phyloP scores from a whole-genome alignment of 2,888 invertebrate species.

The Trachelus stipa region DNA sequence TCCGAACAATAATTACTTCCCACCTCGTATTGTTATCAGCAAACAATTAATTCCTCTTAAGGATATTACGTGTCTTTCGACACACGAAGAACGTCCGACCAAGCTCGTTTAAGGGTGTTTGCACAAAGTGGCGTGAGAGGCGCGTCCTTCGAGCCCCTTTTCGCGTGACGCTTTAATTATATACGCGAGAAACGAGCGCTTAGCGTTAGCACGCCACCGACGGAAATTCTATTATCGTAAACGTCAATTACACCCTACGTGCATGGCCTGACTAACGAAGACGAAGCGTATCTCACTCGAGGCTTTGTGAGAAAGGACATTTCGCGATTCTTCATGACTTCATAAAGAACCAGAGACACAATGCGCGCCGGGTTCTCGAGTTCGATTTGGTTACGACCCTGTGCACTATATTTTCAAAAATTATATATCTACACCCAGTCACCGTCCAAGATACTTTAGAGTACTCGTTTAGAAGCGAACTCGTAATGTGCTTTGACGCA shows the following conservation, averaged over 20 bases:
- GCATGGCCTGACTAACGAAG: background rate
- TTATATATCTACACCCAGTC: background rate
- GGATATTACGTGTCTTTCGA: background rate
- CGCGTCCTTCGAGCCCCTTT: slow-evolving; percentile 10
- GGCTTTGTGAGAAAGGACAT: background rate
- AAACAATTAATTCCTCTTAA: background rate
- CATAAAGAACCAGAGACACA: background rate
- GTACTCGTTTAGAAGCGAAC: background rate
- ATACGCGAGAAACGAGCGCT: slow-evolving; percentile 8
- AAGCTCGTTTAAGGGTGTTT: slow-evolving; percentile 2
- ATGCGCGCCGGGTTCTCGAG: background rate
- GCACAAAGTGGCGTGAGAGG: slow-evolving; percentile 6
- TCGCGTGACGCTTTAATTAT: slow-evolving; percentile 6
- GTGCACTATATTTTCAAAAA: background rate
- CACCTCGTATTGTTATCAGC: background rate
- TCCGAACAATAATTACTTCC: too few species aligned
- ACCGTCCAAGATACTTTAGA: background rate
- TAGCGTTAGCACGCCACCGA: slow-evolving; percentile 2
- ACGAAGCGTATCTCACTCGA: background rate
- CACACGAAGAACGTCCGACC: background rate
- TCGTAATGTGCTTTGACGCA: background rate
- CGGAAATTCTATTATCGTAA: slow-evolving; percentile 9
- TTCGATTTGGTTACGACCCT: background rate
- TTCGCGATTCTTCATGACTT: background rate
- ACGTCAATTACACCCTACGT: slow-evolving; percentile 3